A percentile compares a stretch with the other conserved stretches of the same genome.
These are phyloP conservation scores for Centropus unirufus DNA, from an alignment of 2,113 vertebrate species.

Conservation along the genomic window DNA sequence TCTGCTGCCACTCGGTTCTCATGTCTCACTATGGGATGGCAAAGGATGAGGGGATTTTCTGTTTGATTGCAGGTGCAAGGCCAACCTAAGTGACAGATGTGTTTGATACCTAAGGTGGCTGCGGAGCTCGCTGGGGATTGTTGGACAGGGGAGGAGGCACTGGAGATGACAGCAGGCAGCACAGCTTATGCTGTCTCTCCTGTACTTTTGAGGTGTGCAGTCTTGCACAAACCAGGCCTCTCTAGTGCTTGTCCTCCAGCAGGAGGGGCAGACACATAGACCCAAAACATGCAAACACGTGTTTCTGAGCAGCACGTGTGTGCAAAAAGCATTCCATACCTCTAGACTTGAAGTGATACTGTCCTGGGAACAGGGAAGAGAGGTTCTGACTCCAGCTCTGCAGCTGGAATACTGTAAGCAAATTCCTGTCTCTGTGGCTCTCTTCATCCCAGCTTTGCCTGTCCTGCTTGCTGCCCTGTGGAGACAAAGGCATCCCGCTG, in stretches of 20 bases:
- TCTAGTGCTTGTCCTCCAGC: background rate
- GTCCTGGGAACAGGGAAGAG: background rate
- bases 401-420: background rate
- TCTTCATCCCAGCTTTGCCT: background rate
- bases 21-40: accelerated
- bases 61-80: background rate
- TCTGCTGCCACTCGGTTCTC: background rate
- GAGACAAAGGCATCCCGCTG: background rate
- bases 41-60: accelerated
- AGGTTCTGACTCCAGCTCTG: background rate
- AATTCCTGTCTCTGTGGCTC: background rate
- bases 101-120: background rate
- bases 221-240: background rate
- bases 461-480: background rate
- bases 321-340: accelerated
- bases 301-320: background rate
- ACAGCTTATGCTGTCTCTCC: background rate
- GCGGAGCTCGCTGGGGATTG: background rate
- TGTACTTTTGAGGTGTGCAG: background rate
- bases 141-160: background rate
- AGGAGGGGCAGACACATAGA: background rate
- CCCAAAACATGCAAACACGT: background rate
- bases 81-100: accelerated
- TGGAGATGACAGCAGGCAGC: background rate
- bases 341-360: background rate